phyloP scores from a whole-genome alignment of 1,140 invertebrate species.

The Archivesica marissinica region DNA sequence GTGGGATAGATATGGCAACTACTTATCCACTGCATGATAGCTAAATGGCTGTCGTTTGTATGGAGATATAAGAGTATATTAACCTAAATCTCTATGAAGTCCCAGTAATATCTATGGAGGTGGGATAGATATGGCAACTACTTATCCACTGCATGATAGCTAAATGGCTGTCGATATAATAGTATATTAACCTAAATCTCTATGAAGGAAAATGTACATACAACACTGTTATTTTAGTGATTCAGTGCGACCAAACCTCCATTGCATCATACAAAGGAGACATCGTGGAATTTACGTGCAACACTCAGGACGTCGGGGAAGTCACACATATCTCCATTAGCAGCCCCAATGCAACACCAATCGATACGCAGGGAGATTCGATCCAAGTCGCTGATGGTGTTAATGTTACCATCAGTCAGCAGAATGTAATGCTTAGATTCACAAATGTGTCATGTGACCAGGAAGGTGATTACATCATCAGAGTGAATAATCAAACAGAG shows the following conservation, averaged over 20 bases:
- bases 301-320: background rate
- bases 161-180: too few species aligned
- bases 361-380: background rate
- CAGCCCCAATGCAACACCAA: background rate
- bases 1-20: too few species aligned
- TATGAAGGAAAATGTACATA: too few species aligned
- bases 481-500: background rate
- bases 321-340: background rate
- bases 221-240: too few species aligned
- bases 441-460: constrained; percentile 16
- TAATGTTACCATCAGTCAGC: background rate
- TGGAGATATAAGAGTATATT: too few species aligned
- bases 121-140: too few species aligned
- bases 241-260: background rate
- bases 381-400: background rate
- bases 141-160: too few species aligned
- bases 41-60: too few species aligned
- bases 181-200: too few species aligned
- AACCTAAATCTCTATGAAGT: too few species aligned
- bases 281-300: background rate
- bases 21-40: too few species aligned
- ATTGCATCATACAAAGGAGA: background rate
- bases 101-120: too few species aligned
- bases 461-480: constrained; percentile 13
- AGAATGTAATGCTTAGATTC: background rate